These are phyloP conservation scores for Alfaro cultratus DNA, from an alignment of 2,797 vertebrate species.

Conservation along the genomic window DNA sequence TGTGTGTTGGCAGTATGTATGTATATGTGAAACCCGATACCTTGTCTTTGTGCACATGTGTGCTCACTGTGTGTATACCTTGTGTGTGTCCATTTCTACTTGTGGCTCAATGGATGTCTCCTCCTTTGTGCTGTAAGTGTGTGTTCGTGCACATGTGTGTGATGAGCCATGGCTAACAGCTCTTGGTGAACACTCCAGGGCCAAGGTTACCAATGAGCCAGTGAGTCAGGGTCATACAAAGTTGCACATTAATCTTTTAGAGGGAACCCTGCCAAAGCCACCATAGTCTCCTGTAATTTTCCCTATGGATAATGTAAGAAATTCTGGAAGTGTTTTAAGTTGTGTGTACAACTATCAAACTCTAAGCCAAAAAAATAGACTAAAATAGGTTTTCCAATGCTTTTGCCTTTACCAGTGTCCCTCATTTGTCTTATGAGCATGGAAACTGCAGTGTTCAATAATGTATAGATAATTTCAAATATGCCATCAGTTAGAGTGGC, in stretches of 20 bases:
- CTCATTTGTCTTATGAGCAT: slow-evolving; percentile 5
- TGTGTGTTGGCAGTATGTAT: slow-evolving; percentile 18
- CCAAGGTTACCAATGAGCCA: slow-evolving; percentile 63
- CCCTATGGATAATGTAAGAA: background rate
- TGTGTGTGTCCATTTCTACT: slow-evolving; percentile 9
- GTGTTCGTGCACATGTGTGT: slow-evolving; percentile 43
- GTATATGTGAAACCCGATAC: slow-evolving; percentile 7
- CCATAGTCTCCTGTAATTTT: slow-evolving; percentile 30
- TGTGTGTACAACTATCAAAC: background rate
- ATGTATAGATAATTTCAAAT: slow-evolving; percentile 55
- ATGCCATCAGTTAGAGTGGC: slow-evolving; percentile 57
- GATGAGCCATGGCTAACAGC: slow-evolving; percentile 68
- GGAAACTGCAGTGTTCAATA: slow-evolving; percentile 34
- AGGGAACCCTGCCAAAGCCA: slow-evolving; percentile 35
- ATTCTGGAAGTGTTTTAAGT: background rate
- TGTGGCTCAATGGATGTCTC: slow-evolving; percentile 22
- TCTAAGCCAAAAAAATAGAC: background rate
- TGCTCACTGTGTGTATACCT: background rate
- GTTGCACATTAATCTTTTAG: slow-evolving; percentile 76
- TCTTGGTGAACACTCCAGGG: slow-evolving; percentile 55
- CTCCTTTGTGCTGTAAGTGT: slow-evolving; percentile 22
- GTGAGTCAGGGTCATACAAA: slow-evolving; percentile 72
- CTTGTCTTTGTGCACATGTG: background rate
- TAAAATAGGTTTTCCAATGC: background rate
- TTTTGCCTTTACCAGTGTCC: background rate